Percentiles rank a stretch among this genome's conserved stretches.
These are phyloP conservation scores for Cylas formicarius DNA, from an alignment of 1,140 invertebrate species.

Conservation along the genomic window DNA sequence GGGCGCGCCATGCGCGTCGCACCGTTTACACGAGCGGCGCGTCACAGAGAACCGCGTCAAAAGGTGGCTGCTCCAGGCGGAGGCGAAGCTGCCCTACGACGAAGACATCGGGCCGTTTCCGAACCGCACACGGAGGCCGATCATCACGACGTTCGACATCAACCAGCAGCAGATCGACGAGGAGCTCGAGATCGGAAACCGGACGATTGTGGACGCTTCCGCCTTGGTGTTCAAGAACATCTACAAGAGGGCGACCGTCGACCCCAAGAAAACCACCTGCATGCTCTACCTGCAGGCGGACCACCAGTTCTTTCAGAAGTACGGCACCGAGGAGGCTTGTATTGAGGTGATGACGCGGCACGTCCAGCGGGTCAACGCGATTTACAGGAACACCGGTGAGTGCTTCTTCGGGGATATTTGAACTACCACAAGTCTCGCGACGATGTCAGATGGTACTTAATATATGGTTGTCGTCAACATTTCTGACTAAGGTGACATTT, in stretches of 20 bases:
- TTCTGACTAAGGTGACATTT: too few species aligned
- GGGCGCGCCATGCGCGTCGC: constrained; percentile 47
- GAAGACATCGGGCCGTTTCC: constrained; percentile 22
- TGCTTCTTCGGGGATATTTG: neutral
- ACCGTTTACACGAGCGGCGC: constrained; percentile 49
- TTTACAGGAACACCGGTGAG: constrained; percentile 81
- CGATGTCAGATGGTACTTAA: too few species aligned
- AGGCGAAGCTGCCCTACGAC: constrained; percentile 36
- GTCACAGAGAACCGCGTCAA: constrained; percentile 28
- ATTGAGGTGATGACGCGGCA: constrained; percentile 93
- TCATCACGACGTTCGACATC: constrained; percentile 29
- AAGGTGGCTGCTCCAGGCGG: constrained; percentile 44
- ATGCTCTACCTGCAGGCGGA: constrained; percentile 92
- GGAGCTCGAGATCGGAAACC: constrained; percentile 31
- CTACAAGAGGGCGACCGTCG: constrained; percentile 65
- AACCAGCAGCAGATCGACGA: constrained; percentile 36
- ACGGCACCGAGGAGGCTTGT: constrained; percentile 86
- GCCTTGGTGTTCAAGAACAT: constrained; percentile 51
- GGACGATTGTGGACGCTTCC: constrained; percentile 33
- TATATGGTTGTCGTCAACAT: too few species aligned
- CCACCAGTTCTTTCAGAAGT: constrained; percentile 88
- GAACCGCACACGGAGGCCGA: constrained; percentile 24
- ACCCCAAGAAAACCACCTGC: constrained; percentile 74
- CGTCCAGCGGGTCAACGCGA: constrained; percentile 87
- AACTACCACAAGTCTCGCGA: too few species aligned